A percentile compares a stretch with the other conserved stretches of the same genome.
phyloP scores from a whole-genome alignment of 2,888 invertebrate species.

The Andrena minutula region DNA sequence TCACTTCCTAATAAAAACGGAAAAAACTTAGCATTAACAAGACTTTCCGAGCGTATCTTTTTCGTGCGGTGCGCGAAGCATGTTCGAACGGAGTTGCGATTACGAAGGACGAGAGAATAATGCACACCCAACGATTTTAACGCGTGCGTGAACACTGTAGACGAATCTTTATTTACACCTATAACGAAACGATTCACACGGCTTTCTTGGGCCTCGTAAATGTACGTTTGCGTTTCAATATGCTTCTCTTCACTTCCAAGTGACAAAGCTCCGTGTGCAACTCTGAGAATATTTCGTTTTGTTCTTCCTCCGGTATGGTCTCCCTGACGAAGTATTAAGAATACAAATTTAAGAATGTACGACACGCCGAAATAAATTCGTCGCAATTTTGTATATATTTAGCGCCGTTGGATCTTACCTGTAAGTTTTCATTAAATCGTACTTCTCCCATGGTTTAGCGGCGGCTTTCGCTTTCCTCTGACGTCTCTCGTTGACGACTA shows the following conservation, averaged over 20 bases:
- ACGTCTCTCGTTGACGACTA: slow-evolving; percentile 86
- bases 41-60: slow-evolving; percentile 10
- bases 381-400: slow-evolving; percentile 19
- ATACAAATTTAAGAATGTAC: slow-evolving; percentile 1
- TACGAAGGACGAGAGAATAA: slow-evolving; percentile 11
- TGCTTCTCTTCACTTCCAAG: slow-evolving; percentile 89
- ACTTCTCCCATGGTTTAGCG: slow-evolving; percentile 93
- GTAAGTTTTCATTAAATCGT: slow-evolving; percentile 97
- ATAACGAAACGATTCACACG: slow-evolving; percentile 27
- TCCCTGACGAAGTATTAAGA: slow-evolving; percentile 84
- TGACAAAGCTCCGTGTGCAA: slow-evolving; percentile 91
- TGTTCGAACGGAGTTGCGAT: slow-evolving; percentile 17
- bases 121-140: background rate
- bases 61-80: background rate
- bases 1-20: slow-evolving; percentile 75
- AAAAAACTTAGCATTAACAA: slow-evolving; percentile 52
- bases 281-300: slow-evolving; percentile 93
- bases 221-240: slow-evolving; percentile 87
- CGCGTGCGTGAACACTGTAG: background rate
- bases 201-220: slow-evolving; percentile 86
- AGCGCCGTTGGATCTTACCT: slow-evolving; percentile 86
- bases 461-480: slow-evolving; percentile 86
- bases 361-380: background rate
- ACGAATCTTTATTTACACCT: slow-evolving; percentile 32
- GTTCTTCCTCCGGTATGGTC: slow-evolving; percentile 95